Conservation (phyloP, 2,113 vertebrate genomes). For the Willisornis vidua region DNA sequence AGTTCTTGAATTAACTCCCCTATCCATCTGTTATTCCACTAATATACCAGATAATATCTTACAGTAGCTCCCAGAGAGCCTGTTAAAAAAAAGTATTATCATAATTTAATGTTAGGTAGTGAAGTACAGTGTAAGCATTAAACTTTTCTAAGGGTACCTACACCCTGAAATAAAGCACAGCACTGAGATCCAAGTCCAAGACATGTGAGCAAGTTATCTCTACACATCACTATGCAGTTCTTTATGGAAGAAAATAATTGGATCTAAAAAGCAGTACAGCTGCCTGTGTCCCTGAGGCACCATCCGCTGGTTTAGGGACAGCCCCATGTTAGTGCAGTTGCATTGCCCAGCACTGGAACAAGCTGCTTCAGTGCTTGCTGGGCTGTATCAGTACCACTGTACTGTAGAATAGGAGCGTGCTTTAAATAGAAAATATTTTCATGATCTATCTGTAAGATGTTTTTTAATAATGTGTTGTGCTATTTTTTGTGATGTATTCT, state of each 20-base stretch:
- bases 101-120: not conserved
- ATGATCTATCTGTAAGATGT: not conserved
- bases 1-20: not conserved
- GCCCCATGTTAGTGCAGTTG: not conserved
- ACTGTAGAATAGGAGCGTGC: not conserved
- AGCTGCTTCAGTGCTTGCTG: not conserved
- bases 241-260: not conserved
- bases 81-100: not conserved
- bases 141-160: not conserved
- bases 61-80: not conserved
- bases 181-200: not conserved
- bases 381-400: not conserved
- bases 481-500: not conserved
- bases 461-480: not conserved
- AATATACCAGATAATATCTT: not conserved
- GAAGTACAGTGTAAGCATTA: not conserved
- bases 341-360: not conserved
- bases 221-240: not conserved
- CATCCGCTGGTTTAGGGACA: not conserved
- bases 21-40: slow-evolving; percentile 10
- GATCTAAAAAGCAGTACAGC: not conserved
- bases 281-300: not conserved
- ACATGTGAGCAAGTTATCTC: not conserved
- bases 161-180: not conserved
- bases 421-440: not conserved